Conservation (phyloP, 2,797 vertebrate species). For the Kryptopterus vitreolus region DNA sequence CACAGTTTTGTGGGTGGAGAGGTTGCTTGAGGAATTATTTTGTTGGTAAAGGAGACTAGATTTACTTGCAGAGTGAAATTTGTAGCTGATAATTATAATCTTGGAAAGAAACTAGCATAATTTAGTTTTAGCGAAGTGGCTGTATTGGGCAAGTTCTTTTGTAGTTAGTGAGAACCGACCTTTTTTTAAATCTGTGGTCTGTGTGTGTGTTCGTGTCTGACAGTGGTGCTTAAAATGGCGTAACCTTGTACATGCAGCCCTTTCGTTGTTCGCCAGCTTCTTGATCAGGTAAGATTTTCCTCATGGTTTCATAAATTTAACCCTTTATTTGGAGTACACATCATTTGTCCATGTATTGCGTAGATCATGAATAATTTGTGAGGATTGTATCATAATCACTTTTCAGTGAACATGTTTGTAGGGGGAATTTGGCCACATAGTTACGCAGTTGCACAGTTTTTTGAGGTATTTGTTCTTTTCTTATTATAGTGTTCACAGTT, state of each 20-base stretch:
- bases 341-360: background rate
- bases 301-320: background rate
- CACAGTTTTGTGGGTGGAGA: background rate
- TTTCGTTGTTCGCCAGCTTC: conserved; percentile 12
- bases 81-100: background rate
- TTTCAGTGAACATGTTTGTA: background rate
- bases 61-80: background rate
- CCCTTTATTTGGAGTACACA: background rate
- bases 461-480: conserved; percentile 16
- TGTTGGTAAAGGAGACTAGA: conserved; percentile 1
- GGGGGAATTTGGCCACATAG: background rate
- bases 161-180: conserved; percentile 12
- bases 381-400: background rate
- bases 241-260: conserved; percentile 41
- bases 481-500: background rate
- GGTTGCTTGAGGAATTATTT: background rate
- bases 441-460: background rate
- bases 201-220: conserved; percentile 31
- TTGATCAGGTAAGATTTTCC: conserved; percentile 42
- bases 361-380: background rate
- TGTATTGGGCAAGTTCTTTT: conserved; percentile 10
- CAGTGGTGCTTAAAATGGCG: conserved; percentile 48
- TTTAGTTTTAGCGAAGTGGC: background rate
- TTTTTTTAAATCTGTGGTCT: conserved; percentile 24
- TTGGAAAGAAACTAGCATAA: background rate